phyloP scores from a whole-genome alignment of 2,797 vertebrate species.

The Percopsis omiscomaycus region DNA sequence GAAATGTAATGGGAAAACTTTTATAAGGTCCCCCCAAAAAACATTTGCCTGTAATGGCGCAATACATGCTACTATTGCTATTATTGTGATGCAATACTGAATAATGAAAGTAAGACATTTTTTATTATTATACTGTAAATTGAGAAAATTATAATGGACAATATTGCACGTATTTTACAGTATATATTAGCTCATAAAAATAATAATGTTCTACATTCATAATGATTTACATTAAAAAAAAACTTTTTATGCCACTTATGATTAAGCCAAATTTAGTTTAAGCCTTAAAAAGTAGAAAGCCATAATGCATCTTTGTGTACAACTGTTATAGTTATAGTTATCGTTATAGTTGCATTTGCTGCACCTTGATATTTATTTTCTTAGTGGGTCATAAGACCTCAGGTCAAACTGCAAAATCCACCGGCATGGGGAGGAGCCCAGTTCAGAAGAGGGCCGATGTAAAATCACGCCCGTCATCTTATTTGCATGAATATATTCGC shows the following conservation, averaged over 20 bases:
- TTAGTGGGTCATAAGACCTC: background rate
- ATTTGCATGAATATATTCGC: constrained; percentile 71
- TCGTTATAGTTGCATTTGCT: background rate
- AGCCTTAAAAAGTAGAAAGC: background rate
- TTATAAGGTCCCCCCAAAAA: constrained; percentile 55
- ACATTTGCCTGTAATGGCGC: background rate
- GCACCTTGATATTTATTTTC: background rate
- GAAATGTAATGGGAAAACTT: constrained; percentile 44
- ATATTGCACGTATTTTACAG: too few relatives aligned
- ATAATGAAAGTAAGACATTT: constrained; percentile 14
- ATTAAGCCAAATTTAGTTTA: background rate
- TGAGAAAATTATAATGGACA: too few relatives aligned
- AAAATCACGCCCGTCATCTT: constrained; percentile 8
- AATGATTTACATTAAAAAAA: too few relatives aligned
- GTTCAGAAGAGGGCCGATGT: constrained; percentile 72
- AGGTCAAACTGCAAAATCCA: constrained; percentile 25
- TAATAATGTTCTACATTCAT: too few relatives aligned
- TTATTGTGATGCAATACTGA: constrained; percentile 5
- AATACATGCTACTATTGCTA: constrained; percentile 17
- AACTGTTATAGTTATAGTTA: background rate
- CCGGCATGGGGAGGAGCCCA: constrained; percentile 10
- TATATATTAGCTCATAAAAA: too few relatives aligned
- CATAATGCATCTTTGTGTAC: background rate
- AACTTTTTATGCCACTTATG: background rate
- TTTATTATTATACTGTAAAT: background rate